These are phyloP conservation scores for Crematogaster levior DNA, from an alignment of 2,888 invertebrate genomes.

Conservation along the genomic window DNA sequence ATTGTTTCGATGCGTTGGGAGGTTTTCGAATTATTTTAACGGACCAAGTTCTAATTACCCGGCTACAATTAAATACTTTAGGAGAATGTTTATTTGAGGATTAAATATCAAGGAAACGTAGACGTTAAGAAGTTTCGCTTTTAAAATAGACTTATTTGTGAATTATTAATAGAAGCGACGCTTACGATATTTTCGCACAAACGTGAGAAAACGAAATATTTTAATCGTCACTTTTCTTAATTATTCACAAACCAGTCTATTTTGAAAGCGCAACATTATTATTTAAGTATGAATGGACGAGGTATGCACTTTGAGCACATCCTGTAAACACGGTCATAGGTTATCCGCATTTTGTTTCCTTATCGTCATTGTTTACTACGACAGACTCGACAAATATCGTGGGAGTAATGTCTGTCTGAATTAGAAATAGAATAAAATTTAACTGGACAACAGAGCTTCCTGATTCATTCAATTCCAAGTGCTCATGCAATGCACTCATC, in stretches of 20 bases:
- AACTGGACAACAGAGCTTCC: background rate
- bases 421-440: background rate
- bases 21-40: constrained; percentile 7
- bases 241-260: too few relatives aligned
- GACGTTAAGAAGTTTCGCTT: background rate
- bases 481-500: background rate
- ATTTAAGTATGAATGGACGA: background rate
- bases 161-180: too few relatives aligned
- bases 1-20: background rate
- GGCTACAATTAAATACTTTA: background rate
- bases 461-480: background rate
- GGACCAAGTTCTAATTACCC: background rate
- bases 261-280: background rate
- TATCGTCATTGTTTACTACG: background rate
- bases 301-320: background rate
- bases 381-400: background rate
- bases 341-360: background rate
- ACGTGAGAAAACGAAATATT: too few relatives aligned
- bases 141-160: too few relatives aligned
- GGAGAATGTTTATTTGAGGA: background rate
- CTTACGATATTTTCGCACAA: too few relatives aligned
- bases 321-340: constrained; percentile 5
- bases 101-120: background rate
- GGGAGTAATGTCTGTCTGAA: background rate
- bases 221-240: background rate